phyloP scores from a whole-genome alignment of 2,797 vertebrate species.

The Phrynocephalus vlangalii region DNA sequence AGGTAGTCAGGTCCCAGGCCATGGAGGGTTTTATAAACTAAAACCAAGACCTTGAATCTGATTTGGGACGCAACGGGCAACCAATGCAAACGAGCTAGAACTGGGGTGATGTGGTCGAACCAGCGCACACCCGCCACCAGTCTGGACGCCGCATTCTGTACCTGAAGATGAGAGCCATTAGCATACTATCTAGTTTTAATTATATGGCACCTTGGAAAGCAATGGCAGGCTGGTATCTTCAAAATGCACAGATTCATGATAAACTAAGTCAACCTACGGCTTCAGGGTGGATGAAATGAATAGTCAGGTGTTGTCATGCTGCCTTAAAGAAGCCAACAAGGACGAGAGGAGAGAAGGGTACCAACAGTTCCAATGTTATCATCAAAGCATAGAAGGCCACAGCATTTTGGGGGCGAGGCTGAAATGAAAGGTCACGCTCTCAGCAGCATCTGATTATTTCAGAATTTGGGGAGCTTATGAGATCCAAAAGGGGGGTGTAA shows the following conservation, averaged over 20 bases:
- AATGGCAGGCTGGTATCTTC: conserved; percentile 51
- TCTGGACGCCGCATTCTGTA: too few species aligned
- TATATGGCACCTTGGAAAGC: conserved; percentile 52
- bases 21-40: too few species aligned
- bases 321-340: conserved; percentile 41
- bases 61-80: too few species aligned
- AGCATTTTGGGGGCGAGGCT: conserved; percentile 36
- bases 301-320: conserved; percentile 46
- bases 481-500: conserved; percentile 24
- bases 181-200: conserved; percentile 36
- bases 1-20: too few species aligned
- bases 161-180: not conserved
- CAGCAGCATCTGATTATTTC: conserved; percentile 21
- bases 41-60: too few species aligned
- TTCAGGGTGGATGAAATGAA: conserved; percentile 47
- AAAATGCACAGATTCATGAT: conserved; percentile 55
- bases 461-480: conserved; percentile 23
- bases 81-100: too few species aligned
- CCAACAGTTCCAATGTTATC: conserved; percentile 25
- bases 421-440: conserved; percentile 7
- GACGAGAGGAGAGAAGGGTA: conserved; percentile 36
- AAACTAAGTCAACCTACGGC: conserved; percentile 57
- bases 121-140: too few species aligned
- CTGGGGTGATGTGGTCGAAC: too few species aligned
- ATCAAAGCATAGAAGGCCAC: conserved; percentile 14